Evolutionary conservation across 2,113 vertebrate genomes (phyloP), one percentile per base, ranked within the genome.

Genomic region (Parus major): DNA sequence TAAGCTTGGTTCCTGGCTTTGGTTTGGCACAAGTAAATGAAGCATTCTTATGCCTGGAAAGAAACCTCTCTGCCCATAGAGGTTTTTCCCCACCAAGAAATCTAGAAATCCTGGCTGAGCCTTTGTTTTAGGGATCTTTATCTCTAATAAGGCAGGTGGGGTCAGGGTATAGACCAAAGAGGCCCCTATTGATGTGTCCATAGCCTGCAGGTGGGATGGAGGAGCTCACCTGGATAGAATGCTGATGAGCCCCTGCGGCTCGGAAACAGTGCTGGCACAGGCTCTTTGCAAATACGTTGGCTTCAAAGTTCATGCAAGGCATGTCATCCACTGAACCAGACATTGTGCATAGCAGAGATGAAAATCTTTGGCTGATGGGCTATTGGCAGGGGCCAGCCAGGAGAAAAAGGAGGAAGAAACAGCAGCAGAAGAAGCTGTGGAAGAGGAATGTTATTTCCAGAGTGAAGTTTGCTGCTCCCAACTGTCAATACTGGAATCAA

Each of bases 241-340:
- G 70, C 88, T 95, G 49, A 72, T 98, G 98, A 90, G 97, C 98
- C 92, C 96, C 97, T 76, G 96, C 96, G 2, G 98, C 98, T 84
- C 96, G 97, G 77, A 98, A 97, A 92, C 99, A 99, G 91, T 98
- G 98, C 68, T 98, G 98, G 97, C 98, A 98, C 94, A 98, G 97
- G 94, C 97, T 98, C 95, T 98, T 98, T 96, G 98, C 98, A 90
- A 99, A 98, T 95, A 98, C 68, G 89, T 98, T 98, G 95, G 98
- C 98, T 97, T 99, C 97, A 77, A 98, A 99, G 95, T 97, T 97
- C 88, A 98, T 96, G 79, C 98, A 98, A 31, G 97, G 88, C 50
- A 86, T 88, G 7, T 98, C 97, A 31, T 97, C 97, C 49, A 92
- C 55, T 19, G 93, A 91, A 72, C 94, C 69, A 75, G 98, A 95